A percentile compares a stretch with the other conserved stretches of the same genome.
Conservation (phyloP, 2,888 invertebrate genomes). For the Norana najaformis region DNA sequence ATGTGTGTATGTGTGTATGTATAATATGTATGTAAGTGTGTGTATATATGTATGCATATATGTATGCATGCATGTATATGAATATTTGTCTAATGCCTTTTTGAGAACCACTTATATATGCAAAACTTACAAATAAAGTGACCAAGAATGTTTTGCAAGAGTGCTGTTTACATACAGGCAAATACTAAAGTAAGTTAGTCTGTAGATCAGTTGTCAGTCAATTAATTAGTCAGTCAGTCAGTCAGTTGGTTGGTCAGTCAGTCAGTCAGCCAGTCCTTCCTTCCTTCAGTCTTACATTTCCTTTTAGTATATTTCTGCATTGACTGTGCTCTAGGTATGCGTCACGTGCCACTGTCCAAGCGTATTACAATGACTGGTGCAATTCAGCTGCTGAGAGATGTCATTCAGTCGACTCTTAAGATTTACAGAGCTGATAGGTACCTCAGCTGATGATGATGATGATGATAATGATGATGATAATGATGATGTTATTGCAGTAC, state of each 20-base stretch:
- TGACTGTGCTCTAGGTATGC: conserved; percentile 53
- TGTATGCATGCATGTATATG: background rate
- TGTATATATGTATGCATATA: background rate
- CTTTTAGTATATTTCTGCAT: background rate
- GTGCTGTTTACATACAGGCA: background rate
- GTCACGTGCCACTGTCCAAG: conserved; percentile 55
- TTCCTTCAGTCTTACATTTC: background rate
- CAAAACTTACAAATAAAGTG: background rate
- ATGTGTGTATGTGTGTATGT: too few species aligned
- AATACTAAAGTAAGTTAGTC: background rate
- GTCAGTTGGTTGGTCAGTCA: background rate
- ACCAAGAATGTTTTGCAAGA: background rate
- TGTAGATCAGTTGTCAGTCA: background rate
- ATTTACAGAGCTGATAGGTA: conserved; percentile 1
- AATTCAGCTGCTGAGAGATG: conserved; percentile 51
- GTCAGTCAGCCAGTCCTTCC: background rate
- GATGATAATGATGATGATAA: background rate
- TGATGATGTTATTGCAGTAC: too few species aligned
- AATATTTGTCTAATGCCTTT: background rate
- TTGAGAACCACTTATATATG: background rate
- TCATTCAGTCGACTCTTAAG: conserved; percentile 57
- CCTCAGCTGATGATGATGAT: background rate
- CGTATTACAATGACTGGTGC: conserved; percentile 58
- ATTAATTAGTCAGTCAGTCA: too few species aligned
- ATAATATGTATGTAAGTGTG: background rate